phyloP scores from a whole-genome alignment of 2,888 invertebrate genomes.

The Hydropsyche betteni region DNA sequence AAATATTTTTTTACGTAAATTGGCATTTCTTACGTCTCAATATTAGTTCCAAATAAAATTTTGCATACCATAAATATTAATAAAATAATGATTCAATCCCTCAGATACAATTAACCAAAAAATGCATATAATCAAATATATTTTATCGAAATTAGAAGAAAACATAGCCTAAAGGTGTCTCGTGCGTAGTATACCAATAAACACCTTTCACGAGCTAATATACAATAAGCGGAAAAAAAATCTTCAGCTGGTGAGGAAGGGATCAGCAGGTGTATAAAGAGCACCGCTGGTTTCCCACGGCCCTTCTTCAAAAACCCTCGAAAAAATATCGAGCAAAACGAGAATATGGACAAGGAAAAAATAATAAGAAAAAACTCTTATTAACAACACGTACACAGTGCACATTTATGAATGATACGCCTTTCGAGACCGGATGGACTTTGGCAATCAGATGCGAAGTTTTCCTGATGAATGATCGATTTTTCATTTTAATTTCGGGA shows the following conservation, averaged over 20 bases:
- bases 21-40: too few relatives aligned
- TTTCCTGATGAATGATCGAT: too few relatives aligned
- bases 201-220: conserved; percentile 15
- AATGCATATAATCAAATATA: neutral
- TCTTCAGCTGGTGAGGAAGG: conserved; percentile 23
- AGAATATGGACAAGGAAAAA: neutral
- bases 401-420: conserved; percentile 24
- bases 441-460: too few relatives aligned
- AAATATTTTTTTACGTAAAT: too few relatives aligned
- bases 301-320: conserved; percentile 20
- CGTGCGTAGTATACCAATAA: conserved; percentile 32
- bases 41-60: too few relatives aligned
- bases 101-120: too few relatives aligned
- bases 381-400: conserved; percentile 11
- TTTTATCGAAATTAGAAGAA: conserved; percentile 4
- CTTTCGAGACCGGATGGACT: neutral
- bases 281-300: conserved; percentile 43
- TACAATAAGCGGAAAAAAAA: neutral
- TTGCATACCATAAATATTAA: too few relatives aligned
- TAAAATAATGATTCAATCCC: too few relatives aligned
- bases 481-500: too few relatives aligned
- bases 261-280: conserved; percentile 45
- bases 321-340: conserved; percentile 11
- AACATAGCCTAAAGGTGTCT: conserved; percentile 28
- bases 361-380: neutral